A percentile compares a stretch with the other conserved stretches of the same genome.
Evolutionary conservation across 1,140 invertebrate species (phyloP).

Genomic region (Heliconius hermathena): DNA sequence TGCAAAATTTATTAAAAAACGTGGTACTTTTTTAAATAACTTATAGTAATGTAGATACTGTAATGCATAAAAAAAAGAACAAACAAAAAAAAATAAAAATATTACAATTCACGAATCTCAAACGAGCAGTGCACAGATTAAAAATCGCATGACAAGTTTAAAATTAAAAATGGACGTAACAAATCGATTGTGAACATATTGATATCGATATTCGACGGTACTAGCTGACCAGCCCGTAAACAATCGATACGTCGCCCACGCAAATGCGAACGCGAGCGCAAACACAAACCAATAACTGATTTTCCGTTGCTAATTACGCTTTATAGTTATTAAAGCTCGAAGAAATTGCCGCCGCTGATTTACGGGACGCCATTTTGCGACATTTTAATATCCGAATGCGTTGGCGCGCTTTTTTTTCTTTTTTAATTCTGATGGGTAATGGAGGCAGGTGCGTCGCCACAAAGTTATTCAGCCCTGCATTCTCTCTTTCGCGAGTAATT

Average conservation of each 20-base stretch:
- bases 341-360: slow-evolving; percentile 76
- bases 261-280: slow-evolving; percentile 10
- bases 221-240: slow-evolving; percentile 59
- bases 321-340: slow-evolving; percentile 74
- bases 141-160: slow-evolving; percentile 26
- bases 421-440: slow-evolving; percentile 66
- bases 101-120: neutral
- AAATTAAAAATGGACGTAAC: slow-evolving; percentile 49
- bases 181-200: slow-evolving; percentile 66
- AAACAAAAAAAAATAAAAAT: neutral
- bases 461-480: slow-evolving; percentile 63
- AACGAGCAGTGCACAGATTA: slow-evolving; percentile 38
- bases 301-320: slow-evolving; percentile 76
- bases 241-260: slow-evolving; percentile 60
- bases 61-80: neutral
- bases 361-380: slow-evolving; percentile 73
- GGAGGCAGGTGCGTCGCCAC: slow-evolving; percentile 67
- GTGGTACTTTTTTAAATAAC: neutral
- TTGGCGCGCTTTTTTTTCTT: slow-evolving; percentile 60
- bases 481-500: slow-evolving; percentile 64
- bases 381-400: slow-evolving; percentile 71
- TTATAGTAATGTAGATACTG: too few relatives aligned
- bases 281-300: slow-evolving; percentile 57
- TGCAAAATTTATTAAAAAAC: slow-evolving; percentile 11
- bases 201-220: slow-evolving; percentile 40